phyloP scores from a whole-genome alignment of 2,888 invertebrate species.

The Eristalis arbustorum region DNA sequence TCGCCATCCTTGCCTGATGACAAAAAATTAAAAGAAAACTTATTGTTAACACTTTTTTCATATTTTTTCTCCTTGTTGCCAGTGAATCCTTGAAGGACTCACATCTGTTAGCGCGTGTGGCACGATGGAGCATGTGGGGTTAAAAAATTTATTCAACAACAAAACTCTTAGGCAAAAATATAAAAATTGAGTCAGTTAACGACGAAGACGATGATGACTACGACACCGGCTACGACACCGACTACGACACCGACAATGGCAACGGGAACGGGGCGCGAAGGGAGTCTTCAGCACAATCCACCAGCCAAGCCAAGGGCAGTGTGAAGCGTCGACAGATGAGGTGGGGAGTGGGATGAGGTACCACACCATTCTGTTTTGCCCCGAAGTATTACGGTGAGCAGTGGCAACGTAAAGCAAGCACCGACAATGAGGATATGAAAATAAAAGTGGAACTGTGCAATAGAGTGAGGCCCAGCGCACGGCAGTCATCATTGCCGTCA shows the following conservation, averaged over 20 bases:
- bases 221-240: background rate
- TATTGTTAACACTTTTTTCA: constrained; percentile 65
- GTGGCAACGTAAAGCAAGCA: background rate
- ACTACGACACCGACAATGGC: too few species aligned
- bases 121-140: constrained; percentile 24
- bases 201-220: constrained; percentile 3
- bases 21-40: constrained; percentile 67
- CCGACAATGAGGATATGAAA: constrained; percentile 25
- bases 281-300: background rate
- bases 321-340: background rate
- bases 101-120: constrained; percentile 44
- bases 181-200: constrained; percentile 62
- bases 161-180: constrained; percentile 56
- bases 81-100: constrained; percentile 53
- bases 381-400: background rate
- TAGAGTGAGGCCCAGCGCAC: constrained; percentile 2
- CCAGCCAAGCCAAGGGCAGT: constrained; percentile 33
- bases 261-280: too few species aligned
- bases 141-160: constrained; percentile 60
- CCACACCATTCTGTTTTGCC: background rate
- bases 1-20: constrained; percentile 37
- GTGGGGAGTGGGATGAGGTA: background rate
- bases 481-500: constrained; percentile 46
- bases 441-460: constrained; percentile 38
- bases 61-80: constrained; percentile 22